Evolutionary conservation across 2,113 vertebrate species (phyloP).

Genomic region (Albula glossodonta): DNA sequence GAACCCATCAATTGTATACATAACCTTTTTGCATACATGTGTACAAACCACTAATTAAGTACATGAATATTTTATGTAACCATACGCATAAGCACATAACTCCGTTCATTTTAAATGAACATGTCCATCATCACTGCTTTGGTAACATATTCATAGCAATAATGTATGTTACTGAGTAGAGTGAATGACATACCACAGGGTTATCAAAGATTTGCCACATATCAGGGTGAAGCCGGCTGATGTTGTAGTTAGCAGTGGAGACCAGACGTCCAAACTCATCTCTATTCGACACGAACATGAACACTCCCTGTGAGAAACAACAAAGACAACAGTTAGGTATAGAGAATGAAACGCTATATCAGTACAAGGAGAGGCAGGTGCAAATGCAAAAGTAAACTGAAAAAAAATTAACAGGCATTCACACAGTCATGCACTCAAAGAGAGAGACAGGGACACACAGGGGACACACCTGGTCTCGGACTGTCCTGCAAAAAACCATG

Average conservation of each 20-base stretch:
- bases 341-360: not conserved
- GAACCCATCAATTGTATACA: too few species aligned
- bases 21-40: too few species aligned
- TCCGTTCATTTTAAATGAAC: too few species aligned
- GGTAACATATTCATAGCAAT: too few species aligned
- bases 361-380: not conserved
- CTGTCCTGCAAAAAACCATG: slow-evolving; percentile 74
- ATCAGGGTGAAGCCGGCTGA: slow-evolving; percentile 68
- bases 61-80: too few species aligned
- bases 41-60: too few species aligned
- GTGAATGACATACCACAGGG: slow-evolving; percentile 58
- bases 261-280: slow-evolving; percentile 75
- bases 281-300: slow-evolving; percentile 74
- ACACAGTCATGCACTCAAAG: slow-evolving; percentile 21
- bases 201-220: slow-evolving; percentile 81
- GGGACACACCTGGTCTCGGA: slow-evolving; percentile 66
- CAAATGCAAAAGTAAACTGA: not conserved
- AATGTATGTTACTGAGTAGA: not conserved
- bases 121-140: too few species aligned
- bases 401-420: not conserved
- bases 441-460: not conserved
- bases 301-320: slow-evolving; percentile 64
- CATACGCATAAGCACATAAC: too few species aligned
- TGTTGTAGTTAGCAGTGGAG: slow-evolving; percentile 68
- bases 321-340: not conserved